Evolutionary conservation across 2,888 invertebrate species (phyloP).

Genomic region (Himalopsyche tibetana): DNA sequence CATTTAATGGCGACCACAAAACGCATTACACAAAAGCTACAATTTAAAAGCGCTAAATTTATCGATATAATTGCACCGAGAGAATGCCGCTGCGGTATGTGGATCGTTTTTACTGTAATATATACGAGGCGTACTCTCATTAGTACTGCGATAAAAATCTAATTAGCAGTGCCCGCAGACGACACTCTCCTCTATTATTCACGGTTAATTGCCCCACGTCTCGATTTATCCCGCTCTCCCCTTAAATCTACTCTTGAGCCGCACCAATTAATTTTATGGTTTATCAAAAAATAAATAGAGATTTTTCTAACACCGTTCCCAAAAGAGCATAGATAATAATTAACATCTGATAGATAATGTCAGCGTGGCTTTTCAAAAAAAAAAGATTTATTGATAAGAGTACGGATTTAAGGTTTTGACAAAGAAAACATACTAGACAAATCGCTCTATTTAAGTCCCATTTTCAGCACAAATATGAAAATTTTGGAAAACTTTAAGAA

Average conservation of each 20-base stretch:
- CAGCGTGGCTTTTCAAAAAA: too few relatives aligned
- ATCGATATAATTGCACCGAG: constrained; percentile 38
- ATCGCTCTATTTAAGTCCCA: too few relatives aligned
- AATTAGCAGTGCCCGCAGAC: constrained; percentile 47
- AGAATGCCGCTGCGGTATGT: background rate
- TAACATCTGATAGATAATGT: too few relatives aligned
- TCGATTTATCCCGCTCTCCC: constrained; percentile 33
- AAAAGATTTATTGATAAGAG: too few relatives aligned
- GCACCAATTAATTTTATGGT: background rate
- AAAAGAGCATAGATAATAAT: too few relatives aligned
- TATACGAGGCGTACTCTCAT: constrained; percentile 49
- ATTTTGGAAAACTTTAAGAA: too few relatives aligned
- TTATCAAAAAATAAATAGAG: background rate
- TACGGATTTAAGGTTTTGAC: too few relatives aligned
- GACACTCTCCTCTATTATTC: constrained; percentile 49
- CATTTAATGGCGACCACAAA: constrained; percentile 25
- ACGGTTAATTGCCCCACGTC: constrained; percentile 52
- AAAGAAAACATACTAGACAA: too few relatives aligned
- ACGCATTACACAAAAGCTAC: constrained; percentile 29
- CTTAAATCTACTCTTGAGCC: constrained; percentile 4
- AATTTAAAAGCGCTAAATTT: constrained; percentile 33
- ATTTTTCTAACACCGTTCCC: too few relatives aligned
- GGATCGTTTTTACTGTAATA: constrained; percentile 5
- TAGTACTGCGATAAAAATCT: constrained; percentile 56
- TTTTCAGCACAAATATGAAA: too few relatives aligned